phyloP scores from a whole-genome alignment of 1,140 invertebrate species.

The Oryctes rhinoceros region DNA sequence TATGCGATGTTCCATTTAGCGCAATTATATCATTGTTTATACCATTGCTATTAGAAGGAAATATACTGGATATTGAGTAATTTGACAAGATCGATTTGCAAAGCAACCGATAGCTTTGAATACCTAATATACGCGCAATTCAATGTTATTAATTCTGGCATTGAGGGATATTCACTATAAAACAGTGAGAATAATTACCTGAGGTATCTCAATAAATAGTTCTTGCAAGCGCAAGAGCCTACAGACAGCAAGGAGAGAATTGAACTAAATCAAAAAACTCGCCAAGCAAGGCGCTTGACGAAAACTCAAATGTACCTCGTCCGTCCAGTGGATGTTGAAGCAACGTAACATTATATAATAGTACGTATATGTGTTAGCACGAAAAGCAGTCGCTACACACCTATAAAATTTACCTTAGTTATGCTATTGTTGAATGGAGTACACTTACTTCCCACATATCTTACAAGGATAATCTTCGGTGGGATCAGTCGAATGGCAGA shows the following conservation, averaged over 20 bases:
- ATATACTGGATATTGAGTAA: too few species aligned
- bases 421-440: constrained; percentile 60
- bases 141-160: too few species aligned
- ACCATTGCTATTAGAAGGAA: too few species aligned
- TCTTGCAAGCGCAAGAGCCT: background rate
- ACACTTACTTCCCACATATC: constrained; percentile 97
- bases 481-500: constrained; percentile 56
- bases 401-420: constrained; percentile 59
- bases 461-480: constrained; percentile 86
- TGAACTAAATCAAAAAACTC: constrained; percentile 39
- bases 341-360: constrained; percentile 35
- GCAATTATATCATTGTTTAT: too few species aligned
- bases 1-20: too few species aligned
- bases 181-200: background rate
- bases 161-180: too few species aligned
- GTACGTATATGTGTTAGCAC: constrained; percentile 54
- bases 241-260: background rate
- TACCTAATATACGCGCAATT: too few species aligned
- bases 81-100: too few species aligned
- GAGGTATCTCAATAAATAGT: background rate
- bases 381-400: constrained; percentile 53
- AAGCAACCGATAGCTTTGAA: too few species aligned
- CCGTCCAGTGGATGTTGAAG: constrained; percentile 59
- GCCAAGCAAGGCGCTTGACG: constrained; percentile 34
- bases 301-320: constrained; percentile 55